Evolutionary conservation across 92 coral and sea anemone genomes (phyloP).

Genomic region (Muricea muricata): DNA sequence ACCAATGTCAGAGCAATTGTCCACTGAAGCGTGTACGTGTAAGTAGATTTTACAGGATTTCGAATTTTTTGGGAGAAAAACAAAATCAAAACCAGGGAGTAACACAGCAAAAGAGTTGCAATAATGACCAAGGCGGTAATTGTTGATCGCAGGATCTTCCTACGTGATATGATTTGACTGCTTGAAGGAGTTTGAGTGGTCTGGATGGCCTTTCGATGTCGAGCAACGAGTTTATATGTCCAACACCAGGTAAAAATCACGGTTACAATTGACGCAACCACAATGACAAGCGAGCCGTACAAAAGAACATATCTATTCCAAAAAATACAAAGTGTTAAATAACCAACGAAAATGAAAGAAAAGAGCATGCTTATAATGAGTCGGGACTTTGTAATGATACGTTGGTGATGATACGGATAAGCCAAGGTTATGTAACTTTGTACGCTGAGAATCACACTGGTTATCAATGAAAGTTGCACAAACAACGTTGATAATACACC

Average conservation of each 20-base stretch:
- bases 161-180: no score
- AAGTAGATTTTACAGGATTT: not conserved
- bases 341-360: not conserved
- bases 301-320: no score
- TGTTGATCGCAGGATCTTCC: not conserved
- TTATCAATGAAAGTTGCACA: no score
- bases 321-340: no score
- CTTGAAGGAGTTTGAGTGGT: no score
- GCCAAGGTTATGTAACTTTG: not conserved
- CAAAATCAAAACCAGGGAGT: not conserved
- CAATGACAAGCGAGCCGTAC: no score
- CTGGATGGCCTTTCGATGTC: no score
- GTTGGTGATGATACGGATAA: not conserved
- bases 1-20: not conserved
- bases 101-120: not conserved
- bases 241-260: no score
- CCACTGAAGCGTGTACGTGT: not conserved
- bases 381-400: not conserved
- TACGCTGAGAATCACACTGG: not conserved
- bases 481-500: not conserved
- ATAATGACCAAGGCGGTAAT: not conserved
- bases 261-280: no score
- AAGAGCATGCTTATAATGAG: not conserved
- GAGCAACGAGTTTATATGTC: no score
- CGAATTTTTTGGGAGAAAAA: not conserved